These are phyloP conservation scores for Drosophila bocki DNA, from an alignment of 1,140 invertebrate species.

Conservation along the genomic window DNA sequence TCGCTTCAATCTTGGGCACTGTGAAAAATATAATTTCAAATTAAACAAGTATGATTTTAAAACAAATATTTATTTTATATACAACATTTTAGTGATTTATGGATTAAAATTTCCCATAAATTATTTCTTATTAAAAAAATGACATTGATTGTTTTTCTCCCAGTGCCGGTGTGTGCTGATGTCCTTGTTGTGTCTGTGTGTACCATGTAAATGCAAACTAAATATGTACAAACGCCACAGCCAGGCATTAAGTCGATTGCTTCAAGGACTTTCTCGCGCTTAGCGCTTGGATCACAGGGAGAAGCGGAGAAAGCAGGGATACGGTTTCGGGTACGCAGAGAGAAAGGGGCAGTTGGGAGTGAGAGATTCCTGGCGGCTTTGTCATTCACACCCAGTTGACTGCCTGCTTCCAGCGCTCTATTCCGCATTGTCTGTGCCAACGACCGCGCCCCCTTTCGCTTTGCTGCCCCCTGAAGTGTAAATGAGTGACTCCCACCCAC, in stretches of 20 bases:
- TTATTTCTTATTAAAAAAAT: neutral
- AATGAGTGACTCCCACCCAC: slow-evolving; percentile 63
- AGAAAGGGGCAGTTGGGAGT: slow-evolving; percentile 4
- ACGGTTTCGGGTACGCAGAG: too few relatives aligned
- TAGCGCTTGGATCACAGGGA: slow-evolving; percentile 11
- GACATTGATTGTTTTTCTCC: slow-evolving; percentile 28
- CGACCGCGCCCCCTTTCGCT: slow-evolving; percentile 53
- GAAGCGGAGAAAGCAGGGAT: slow-evolving; percentile 10
- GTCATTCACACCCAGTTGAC: slow-evolving; percentile 52
- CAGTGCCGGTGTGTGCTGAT: slow-evolving; percentile 36
- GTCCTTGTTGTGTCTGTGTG: slow-evolving; percentile 41
- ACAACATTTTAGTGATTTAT: too few relatives aligned
- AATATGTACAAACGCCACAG: slow-evolving; percentile 78
- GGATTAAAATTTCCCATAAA: too few relatives aligned
- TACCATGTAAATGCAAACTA: slow-evolving; percentile 80
- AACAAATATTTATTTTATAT: too few relatives aligned
- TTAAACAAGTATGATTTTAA: too few relatives aligned
- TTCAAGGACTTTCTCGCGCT: slow-evolving; percentile 70
- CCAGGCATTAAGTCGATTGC: slow-evolving; percentile 79
- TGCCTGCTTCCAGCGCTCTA: slow-evolving; percentile 26
- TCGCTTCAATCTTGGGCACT: slow-evolving; percentile 6
- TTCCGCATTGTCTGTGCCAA: slow-evolving; percentile 59
- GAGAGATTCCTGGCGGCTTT: slow-evolving; percentile 55
- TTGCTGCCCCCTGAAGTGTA: slow-evolving; percentile 73
- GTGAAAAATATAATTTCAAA: neutral